Evolutionary conservation across 1,140 invertebrate genomes (phyloP), one percentile per base, ranked within the genome.

Genomic region (Helicorthomorpha holstii): DNA sequence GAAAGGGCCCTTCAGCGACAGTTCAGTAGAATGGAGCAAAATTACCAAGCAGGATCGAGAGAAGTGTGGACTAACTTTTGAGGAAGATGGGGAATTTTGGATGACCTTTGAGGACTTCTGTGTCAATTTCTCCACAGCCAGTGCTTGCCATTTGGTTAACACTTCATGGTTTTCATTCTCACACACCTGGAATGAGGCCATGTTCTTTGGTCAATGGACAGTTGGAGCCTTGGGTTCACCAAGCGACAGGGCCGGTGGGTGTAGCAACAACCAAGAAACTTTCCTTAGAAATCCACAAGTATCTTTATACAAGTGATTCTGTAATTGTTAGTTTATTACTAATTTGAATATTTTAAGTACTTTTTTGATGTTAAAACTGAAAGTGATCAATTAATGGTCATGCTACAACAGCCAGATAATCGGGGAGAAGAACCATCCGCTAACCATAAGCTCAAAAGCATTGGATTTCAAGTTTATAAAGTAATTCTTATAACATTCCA

Each of bases 221-320:
- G 55, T 53, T 24, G 68, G 68, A 22, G 56, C 61, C 4, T 57
- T 56, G 52, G 65, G 63, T 10, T 63, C 66, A 23, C 57, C 60
- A 48, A 63, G 70, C 2, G 66, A 75, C 54, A 52, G 69, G 48
- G 66, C 72, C 19, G 77, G 77, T 45, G 77, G 77, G 3, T 76
- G 76, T 58, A 62, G 67, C 3, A 77, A 77, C 60, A 66, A 75
- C 61, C 58, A 59, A 49, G 70, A 73, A 4, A 70, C 74, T 2
- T 77, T 78, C 65, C 64, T 77, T 12, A 65, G 70, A 2, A 79
- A 79, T 63, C 77, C 77, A 22, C 77, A 79, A 65, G 73, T 75
- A n/a, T 34, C 7, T 34, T 7, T 7, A 34, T 34, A 34, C 29
- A 34, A 34, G 7, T 7, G 16, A 34, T 34, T 7, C 16, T 34